phyloP scores from a whole-genome alignment of 2,113 vertebrate species.

The Noturus placidus region DNA sequence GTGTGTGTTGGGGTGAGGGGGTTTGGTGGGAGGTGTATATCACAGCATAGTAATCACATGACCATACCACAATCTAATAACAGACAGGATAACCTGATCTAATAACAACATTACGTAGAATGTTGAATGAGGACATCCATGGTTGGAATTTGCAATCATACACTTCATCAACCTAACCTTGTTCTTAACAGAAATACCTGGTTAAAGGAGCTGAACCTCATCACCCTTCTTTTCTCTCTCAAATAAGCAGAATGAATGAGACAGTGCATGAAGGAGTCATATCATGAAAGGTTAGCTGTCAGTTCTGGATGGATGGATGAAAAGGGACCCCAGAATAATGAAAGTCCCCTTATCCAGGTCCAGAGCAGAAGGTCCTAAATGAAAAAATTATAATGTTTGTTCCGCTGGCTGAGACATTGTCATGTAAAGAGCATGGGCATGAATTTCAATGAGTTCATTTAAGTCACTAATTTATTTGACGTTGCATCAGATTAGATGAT shows the following conservation, averaged over 20 bases:
- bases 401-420: constrained; percentile 41
- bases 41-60: constrained; percentile 22
- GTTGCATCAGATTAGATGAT: constrained; percentile 31
- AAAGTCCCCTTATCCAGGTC: constrained; percentile 34
- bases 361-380: constrained; percentile 31
- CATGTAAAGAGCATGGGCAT: constrained; percentile 30
- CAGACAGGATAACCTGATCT: constrained; percentile 18
- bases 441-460: constrained; percentile 50
- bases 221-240: constrained; percentile 21
- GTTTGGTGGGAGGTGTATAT: neutral
- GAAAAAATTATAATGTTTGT: constrained; percentile 50
- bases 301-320: constrained; percentile 41
- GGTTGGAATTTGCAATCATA: constrained; percentile 44
- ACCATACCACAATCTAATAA: constrained; percentile 27
- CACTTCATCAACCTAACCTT: constrained; percentile 32
- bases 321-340: constrained; percentile 48
- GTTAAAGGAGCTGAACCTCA: constrained; percentile 18
- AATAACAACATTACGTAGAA: constrained; percentile 36
- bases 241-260: constrained; percentile 49
- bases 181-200: constrained; percentile 27
- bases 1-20: no score
- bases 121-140: constrained; percentile 3
- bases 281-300: constrained; percentile 55
- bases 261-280: constrained; percentile 34
- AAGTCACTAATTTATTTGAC: constrained; percentile 39